Evolutionary conservation across 2,888 invertebrate genomes (phyloP), one percentile per base, ranked within the genome.

Genomic region (Idaea aversata): DNA sequence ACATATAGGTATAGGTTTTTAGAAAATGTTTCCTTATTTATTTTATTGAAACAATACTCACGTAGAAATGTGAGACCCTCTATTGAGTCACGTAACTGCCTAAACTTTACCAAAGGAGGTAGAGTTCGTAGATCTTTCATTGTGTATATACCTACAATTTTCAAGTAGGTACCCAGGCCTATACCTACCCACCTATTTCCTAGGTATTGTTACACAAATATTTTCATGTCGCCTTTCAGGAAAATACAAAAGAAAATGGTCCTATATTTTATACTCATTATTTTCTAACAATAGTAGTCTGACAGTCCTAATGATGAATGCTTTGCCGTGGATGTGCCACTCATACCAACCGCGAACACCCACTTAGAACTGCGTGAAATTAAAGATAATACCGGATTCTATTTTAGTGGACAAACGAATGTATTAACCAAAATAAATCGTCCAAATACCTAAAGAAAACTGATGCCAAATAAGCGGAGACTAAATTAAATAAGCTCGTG

Each of bases 351-450:
- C 34, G 65, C 36, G 13, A 16, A 35, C 15, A 25, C 25, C 25
- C 25, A 25, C 25, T 25, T 25, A 16, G 4, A 10, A 4, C 34
- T 62, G 61, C 57, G 60, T 62, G 34, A 47, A 57, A 59, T 35
- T 59, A 61, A 34, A 68, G 63, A 64, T 63, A 62, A 68, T 70
- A 62, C 63, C 62, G 61, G 71, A 64, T 67, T 63, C 61, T 67
- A 64, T 66, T 67, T 74, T 75, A 36, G 76, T 75, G 74, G 70
- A 71, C 74, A 74, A 69, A 70, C 65, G 65, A 67, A 61, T 72
- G 68, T 62, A 66, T 15, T 59, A 65, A 69, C 62, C 58, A 71
- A 74, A 80, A 78, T 70, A 73, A 73, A 72, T 70, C 69, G 68
- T 72, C 66, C 70, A 67, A 71, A 70, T 70, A 70, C 63, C 70